These are phyloP conservation scores for Arbacia lixula DNA, from an alignment of 53 echinoderm and acorn worm species.

Conservation along the genomic window DNA sequence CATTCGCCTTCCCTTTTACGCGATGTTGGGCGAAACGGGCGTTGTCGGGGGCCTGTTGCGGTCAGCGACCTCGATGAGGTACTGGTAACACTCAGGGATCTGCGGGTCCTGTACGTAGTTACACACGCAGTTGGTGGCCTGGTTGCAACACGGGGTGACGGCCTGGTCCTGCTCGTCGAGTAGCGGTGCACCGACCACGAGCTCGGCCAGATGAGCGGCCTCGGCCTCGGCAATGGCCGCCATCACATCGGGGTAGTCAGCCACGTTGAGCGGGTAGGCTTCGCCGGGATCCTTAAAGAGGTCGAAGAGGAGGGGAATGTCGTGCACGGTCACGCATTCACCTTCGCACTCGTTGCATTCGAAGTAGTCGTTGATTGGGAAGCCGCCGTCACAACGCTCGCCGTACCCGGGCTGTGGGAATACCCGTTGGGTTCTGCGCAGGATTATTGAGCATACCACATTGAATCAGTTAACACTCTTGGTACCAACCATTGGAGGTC, in stretches of 20 bases:
- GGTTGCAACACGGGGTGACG: conserved; percentile 69
- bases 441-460: too few relatives aligned
- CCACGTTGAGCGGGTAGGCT: conserved; percentile 62
- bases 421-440: conserved; percentile 60
- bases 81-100: conserved; percentile 34
- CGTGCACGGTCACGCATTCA: conserved; percentile 69
- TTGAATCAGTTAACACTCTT: too few relatives aligned
- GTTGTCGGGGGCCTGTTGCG: too few relatives aligned
- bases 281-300: conserved; percentile 78
- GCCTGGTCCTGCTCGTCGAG: conserved; percentile 48
- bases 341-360: conserved; percentile 58
- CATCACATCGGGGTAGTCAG: conserved; percentile 41
- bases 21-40: too few relatives aligned
- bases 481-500: too few relatives aligned
- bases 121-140: conserved; percentile 37
- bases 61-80: too few relatives aligned
- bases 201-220: conserved; percentile 39
- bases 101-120: conserved; percentile 35
- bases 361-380: conserved; percentile 45
- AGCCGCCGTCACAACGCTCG: conserved; percentile 35
- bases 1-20: too few relatives aligned
- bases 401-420: conserved; percentile 19
- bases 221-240: conserved; percentile 19
- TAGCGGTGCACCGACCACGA: conserved; percentile 61
- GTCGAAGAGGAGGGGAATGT: conserved; percentile 79